Evolutionary conservation across 2,888 invertebrate genomes (phyloP).

Genomic region (Leptura quadrifasciata): DNA sequence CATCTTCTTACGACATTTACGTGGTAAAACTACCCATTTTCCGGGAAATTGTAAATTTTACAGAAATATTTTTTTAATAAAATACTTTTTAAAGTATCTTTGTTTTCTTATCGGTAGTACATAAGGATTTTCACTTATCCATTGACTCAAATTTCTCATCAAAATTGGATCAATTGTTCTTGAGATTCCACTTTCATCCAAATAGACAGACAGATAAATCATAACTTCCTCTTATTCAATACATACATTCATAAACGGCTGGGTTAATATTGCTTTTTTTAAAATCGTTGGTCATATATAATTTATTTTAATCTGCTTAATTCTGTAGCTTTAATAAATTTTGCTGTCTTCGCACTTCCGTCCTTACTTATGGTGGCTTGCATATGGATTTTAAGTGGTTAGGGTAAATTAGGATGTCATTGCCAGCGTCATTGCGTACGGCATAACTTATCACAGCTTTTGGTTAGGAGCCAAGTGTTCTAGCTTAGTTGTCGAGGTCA

Average conservation of each 20-base stretch:
- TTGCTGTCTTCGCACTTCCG: background rate
- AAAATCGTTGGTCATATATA: background rate
- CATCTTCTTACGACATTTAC: too few species aligned
- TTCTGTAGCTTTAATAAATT: slow-evolving; percentile 19
- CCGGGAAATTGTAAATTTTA: too few species aligned
- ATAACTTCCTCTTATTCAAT: too few species aligned
- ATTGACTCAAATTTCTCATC: too few species aligned
- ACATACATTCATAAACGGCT: background rate
- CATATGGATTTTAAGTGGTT: slow-evolving; percentile 43
- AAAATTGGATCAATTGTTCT: too few species aligned
- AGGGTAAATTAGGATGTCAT: slow-evolving; percentile 49
- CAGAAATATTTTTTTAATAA: too few species aligned
- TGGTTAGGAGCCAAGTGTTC: slow-evolving; percentile 47
- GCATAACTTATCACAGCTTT: slow-evolving; percentile 47
- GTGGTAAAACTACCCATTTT: too few species aligned
- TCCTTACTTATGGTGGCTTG: slow-evolving; percentile 32
- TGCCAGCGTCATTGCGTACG: slow-evolving; percentile 43
- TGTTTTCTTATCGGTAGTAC: too few species aligned
- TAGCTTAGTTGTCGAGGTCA: slow-evolving; percentile 34
- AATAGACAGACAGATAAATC: too few species aligned
- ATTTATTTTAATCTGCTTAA: background rate
- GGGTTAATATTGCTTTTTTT: background rate
- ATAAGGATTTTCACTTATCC: too few species aligned
- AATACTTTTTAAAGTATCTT: too few species aligned
- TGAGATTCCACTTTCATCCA: too few species aligned